Conservation (phyloP, 1,140 invertebrate species). For the Pseudoatta argentina region DNA sequence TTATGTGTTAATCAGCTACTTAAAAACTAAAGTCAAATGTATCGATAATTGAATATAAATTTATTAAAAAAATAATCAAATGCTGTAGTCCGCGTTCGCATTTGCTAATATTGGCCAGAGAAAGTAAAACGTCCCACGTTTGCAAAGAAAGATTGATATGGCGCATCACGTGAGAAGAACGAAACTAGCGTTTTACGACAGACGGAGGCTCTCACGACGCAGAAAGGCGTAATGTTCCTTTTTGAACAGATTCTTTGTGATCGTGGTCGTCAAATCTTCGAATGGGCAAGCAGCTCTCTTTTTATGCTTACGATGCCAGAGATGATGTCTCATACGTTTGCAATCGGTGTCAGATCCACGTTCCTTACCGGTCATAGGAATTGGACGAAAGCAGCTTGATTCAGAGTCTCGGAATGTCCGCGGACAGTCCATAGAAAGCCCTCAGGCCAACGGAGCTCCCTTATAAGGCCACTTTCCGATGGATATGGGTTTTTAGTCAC, state of each 20-base stretch:
- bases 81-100: background rate
- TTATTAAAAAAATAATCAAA: background rate
- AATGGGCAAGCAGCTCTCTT: slow-evolving; percentile 26
- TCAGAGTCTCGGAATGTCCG: slow-evolving; percentile 78
- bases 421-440: slow-evolving; percentile 69
- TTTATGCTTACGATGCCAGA: slow-evolving; percentile 1
- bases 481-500: slow-evolving; percentile 73
- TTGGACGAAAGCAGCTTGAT: slow-evolving; percentile 55
- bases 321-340: slow-evolving; percentile 47
- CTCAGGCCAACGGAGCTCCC: slow-evolving; percentile 59
- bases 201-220: background rate
- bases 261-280: slow-evolving; percentile 23
- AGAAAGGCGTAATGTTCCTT: slow-evolving; percentile 35
- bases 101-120: background rate
- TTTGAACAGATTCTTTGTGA: slow-evolving; percentile 50
- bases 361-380: slow-evolving; percentile 38
- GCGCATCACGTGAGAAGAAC: background rate
- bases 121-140: background rate
- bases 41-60: background rate
- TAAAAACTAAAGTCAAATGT: background rate
- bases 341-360: slow-evolving; percentile 43
- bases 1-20: background rate
- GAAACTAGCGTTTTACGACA: slow-evolving; percentile 16
- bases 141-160: slow-evolving; percentile 13
- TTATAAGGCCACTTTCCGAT: slow-evolving; percentile 74